Conservation (phyloP, 1,140 invertebrate species). For the Sesamia nonagrioides region DNA sequence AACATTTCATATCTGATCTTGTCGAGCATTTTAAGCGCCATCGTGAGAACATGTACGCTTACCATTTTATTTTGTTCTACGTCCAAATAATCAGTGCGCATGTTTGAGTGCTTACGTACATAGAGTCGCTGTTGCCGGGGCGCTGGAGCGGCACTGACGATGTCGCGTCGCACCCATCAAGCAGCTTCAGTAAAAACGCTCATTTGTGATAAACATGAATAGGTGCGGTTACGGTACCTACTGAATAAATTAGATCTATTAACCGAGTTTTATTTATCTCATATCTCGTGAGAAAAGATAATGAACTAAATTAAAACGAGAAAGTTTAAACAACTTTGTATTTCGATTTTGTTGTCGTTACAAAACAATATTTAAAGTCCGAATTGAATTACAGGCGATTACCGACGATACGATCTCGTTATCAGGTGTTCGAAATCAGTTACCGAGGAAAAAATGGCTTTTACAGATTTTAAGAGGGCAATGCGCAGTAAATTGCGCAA, state of each 20-base stretch:
- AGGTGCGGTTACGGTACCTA: slow-evolving; percentile 63
- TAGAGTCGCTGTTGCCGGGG: neutral
- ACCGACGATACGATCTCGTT: slow-evolving; percentile 49
- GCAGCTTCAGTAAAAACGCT: slow-evolving; percentile 67
- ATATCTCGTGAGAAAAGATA: slow-evolving; percentile 76
- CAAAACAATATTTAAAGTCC: slow-evolving; percentile 26
- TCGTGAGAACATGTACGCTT: slow-evolving; percentile 72
- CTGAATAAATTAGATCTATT: slow-evolving; percentile 74
- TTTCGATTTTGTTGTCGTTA: slow-evolving; percentile 24
- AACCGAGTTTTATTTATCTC: slow-evolving; percentile 67
- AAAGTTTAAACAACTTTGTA: slow-evolving; percentile 56
- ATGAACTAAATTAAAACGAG: slow-evolving; percentile 61
- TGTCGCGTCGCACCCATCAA: slow-evolving; percentile 60
- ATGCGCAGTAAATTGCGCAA: slow-evolving; percentile 68
- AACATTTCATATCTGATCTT: slow-evolving; percentile 69
- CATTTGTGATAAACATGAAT: slow-evolving; percentile 70
- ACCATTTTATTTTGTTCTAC: slow-evolving; percentile 55
- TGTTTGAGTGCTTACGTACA: slow-evolving; percentile 22
- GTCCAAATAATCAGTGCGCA: slow-evolving; percentile 34
- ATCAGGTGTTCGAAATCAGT: slow-evolving; percentile 55
- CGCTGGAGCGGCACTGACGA: neutral
- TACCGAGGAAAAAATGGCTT: slow-evolving; percentile 59
- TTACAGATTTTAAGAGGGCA: slow-evolving; percentile 56
- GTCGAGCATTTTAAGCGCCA: slow-evolving; percentile 71
- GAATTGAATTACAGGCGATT: slow-evolving; percentile 45